Conservation (phyloP, 1,140 invertebrate genomes). For the Zaprionus lachaisei region DNA sequence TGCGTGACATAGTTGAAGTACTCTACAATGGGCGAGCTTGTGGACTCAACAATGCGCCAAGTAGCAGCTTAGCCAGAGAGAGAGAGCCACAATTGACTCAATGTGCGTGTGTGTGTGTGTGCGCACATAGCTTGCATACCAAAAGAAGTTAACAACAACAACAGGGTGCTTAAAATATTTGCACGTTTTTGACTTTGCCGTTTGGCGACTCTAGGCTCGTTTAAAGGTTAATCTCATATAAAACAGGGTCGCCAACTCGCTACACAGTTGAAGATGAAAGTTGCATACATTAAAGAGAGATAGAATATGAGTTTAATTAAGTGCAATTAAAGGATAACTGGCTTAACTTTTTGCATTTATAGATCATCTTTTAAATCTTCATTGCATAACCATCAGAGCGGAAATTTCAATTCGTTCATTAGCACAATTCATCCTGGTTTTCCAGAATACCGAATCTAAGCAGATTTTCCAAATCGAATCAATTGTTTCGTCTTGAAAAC, state of each 20-base stretch:
- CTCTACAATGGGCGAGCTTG: neutral
- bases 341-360: neutral
- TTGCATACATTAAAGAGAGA: neutral
- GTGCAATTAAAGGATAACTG: neutral
- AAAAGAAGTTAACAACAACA: conserved; percentile 58
- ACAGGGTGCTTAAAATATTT: conserved; percentile 70
- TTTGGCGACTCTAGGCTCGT: conserved; percentile 31
- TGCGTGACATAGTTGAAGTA: neutral
- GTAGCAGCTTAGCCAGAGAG: conserved; percentile 16
- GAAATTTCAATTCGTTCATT: no score
- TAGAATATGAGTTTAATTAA: neutral
- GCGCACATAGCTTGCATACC: conserved; percentile 62
- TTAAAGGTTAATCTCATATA: conserved; percentile 41
- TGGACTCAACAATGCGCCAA: conserved; percentile 37
- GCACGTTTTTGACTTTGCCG: conserved; percentile 66
- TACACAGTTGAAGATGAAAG: conserved; percentile 13
- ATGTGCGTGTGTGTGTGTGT: conserved; percentile 14
- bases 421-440: no score
- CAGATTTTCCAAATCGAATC: conserved; percentile 28
- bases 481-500: conserved; percentile 26
- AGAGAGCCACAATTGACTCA: conserved; percentile 12
- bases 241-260: conserved; percentile 16
- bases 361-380: neutral
- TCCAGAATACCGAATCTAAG: neutral
- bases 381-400: no score